These are phyloP conservation scores for Gopherus flavomarginatus DNA, from an alignment of 2,113 vertebrate species.

Conservation along the genomic window DNA sequence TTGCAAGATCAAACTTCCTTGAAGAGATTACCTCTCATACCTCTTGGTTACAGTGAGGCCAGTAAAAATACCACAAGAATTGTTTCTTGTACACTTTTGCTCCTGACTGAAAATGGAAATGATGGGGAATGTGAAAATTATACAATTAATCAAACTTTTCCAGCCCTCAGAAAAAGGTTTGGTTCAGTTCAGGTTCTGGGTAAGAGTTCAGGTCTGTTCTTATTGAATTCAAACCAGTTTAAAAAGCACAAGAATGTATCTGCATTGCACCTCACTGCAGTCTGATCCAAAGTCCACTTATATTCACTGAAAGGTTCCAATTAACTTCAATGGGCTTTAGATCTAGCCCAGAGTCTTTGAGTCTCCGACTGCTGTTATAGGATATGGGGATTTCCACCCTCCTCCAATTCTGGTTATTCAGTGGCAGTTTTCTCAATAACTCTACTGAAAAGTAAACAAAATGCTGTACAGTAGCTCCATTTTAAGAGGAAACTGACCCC, in stretches of 20 bases:
- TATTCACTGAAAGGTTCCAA: background rate
- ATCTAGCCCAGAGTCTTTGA: background rate
- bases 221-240: constrained; percentile 22
- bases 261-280: background rate
- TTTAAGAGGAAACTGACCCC: background rate
- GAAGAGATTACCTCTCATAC: constrained; percentile 65
- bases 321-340: constrained; percentile 10
- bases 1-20: constrained; percentile 61
- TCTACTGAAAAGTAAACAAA: constrained; percentile 31
- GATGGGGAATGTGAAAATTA: constrained; percentile 70
- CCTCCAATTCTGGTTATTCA: constrained; percentile 2
- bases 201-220: constrained; percentile 37
- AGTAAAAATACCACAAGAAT: constrained; percentile 72
- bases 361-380: background rate
- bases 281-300: background rate
- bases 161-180: constrained; percentile 54
- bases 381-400: background rate
- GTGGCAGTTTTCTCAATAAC: background rate
- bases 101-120: constrained; percentile 61
- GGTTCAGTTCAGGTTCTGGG: constrained; percentile 32
- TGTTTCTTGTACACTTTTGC: constrained; percentile 55
- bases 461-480: background rate
- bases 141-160: constrained; percentile 68
- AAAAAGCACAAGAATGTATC: background rate
- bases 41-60: constrained; percentile 55